Percentiles rank a stretch among this genome's conserved stretches.
phyloP scores from a whole-genome alignment of 2,888 invertebrate species.

The Plebejus melissa region DNA sequence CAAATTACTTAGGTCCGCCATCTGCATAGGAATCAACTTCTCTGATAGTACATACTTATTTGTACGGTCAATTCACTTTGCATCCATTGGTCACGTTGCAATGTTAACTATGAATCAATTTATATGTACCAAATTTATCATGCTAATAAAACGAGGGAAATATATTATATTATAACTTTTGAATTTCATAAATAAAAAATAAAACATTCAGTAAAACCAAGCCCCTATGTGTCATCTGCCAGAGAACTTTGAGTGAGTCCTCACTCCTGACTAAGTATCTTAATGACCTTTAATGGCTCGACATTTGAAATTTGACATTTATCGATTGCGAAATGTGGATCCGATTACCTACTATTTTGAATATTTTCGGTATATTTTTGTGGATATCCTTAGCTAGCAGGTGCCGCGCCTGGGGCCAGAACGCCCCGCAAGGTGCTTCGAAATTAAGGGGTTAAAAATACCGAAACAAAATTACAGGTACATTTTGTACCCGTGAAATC shows the following conservation, averaged over 20 bases:
- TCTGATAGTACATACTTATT: too few relatives aligned
- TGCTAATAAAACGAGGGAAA: too few relatives aligned
- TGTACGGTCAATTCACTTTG: too few relatives aligned
- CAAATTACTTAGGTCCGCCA: too few relatives aligned
- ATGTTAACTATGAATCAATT: too few relatives aligned
- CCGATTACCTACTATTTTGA: background rate
- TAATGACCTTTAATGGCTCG: background rate
- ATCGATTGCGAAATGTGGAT: background rate
- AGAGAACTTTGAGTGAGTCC: background rate
- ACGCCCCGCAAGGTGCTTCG: conserved; percentile 8
- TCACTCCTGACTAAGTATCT: background rate
- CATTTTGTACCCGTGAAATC: conserved; percentile 16
- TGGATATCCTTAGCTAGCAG: conserved; percentile 12
- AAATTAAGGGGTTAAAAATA: conserved; percentile 26
- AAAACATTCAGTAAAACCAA: background rate
- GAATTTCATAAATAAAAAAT: background rate
- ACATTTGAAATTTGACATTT: conserved; percentile 15
- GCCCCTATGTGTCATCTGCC: background rate
- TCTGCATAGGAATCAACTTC: too few relatives aligned
- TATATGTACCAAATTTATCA: too few relatives aligned
- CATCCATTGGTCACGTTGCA: too few relatives aligned
- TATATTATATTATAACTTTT: too few relatives aligned
- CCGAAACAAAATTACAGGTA: conserved; percentile 22
- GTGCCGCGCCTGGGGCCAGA: background rate
- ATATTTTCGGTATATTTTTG: background rate